phyloP scores from a whole-genome alignment of 2,888 invertebrate species.

The Terebella lapidaria region DNA sequence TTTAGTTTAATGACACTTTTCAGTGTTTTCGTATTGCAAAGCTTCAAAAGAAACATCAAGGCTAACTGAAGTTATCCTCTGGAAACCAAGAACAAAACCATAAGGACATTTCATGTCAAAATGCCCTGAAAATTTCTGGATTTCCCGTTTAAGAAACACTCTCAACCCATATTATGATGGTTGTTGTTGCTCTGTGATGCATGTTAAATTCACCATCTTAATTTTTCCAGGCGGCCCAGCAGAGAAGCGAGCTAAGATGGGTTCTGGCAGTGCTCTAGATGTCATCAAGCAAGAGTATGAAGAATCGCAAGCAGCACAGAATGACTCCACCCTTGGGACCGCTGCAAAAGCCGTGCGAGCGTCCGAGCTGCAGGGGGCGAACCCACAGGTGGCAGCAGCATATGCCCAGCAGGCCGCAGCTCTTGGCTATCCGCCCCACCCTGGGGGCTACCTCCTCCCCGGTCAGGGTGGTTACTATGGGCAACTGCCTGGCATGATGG shows the following conservation, averaged over 20 bases:
- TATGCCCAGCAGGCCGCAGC: neutral
- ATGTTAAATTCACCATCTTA: too few species aligned
- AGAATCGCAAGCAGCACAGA: conserved; percentile 6
- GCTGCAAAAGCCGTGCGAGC: neutral
- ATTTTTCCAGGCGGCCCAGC: conserved; percentile 30
- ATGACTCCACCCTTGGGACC: neutral
- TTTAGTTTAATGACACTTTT: too few species aligned
- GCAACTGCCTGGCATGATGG: neutral
- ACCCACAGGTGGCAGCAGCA: neutral
- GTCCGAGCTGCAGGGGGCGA: too few species aligned
- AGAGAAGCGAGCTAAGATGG: neutral
- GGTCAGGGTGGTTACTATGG: neutral
- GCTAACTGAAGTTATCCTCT: too few species aligned
- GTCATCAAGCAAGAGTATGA: conserved; percentile 46
- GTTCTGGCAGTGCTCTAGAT: conserved; percentile 38
- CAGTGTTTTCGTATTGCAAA: too few species aligned
- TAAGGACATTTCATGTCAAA: too few species aligned
- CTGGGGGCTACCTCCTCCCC: neutral
- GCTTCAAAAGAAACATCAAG: too few species aligned
- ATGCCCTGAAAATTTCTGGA: too few species aligned
- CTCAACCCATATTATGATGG: too few species aligned
- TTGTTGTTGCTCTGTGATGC: too few species aligned
- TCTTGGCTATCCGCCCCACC: neutral
- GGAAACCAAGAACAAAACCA: too few species aligned
- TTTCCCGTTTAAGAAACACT: too few species aligned